These are phyloP conservation scores for Agelas oroides DNA, from an alignment of 37 sponge, comb jelly and placozoan species.

Conservation along the genomic window DNA sequence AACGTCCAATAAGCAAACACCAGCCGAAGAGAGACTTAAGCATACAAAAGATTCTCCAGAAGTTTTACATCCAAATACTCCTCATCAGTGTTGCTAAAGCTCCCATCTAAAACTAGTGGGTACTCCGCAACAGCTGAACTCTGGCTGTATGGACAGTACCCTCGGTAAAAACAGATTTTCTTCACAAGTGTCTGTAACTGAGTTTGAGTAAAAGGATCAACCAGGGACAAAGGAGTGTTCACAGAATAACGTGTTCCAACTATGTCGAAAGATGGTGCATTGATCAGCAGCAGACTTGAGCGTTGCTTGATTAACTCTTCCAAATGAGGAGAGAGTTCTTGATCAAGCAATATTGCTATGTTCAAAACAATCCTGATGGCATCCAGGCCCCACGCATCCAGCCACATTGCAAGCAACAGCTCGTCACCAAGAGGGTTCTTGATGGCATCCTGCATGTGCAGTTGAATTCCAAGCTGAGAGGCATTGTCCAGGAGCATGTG, in stretches of 20 bases:
- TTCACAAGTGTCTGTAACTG: background rate
- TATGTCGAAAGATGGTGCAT: slow-evolving; percentile 47
- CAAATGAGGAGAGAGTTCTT: background rate
- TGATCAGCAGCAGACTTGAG: slow-evolving; percentile 30
- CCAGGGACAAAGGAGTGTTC: slow-evolving; percentile 15
- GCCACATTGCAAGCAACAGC: slow-evolving; percentile 10
- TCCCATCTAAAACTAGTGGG: too few relatives aligned
- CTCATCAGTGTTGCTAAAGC: too few relatives aligned
- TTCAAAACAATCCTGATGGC: slow-evolving; percentile 29
- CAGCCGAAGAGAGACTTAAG: too few relatives aligned
- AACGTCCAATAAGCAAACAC: too few relatives aligned
- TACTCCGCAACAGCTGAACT: too few relatives aligned
- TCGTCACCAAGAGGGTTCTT: slow-evolving; percentile 42
- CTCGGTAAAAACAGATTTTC: slow-evolving; percentile 22
- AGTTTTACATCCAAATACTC: too few relatives aligned
- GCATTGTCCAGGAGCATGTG: slow-evolving; percentile 20
- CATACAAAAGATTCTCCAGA: too few relatives aligned
- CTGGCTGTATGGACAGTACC: slow-evolving; percentile 34
- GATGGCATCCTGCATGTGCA: slow-evolving; percentile 58
- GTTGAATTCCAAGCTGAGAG: slow-evolving; percentile 12
- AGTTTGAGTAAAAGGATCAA: background rate
- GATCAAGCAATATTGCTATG: slow-evolving; percentile 3
- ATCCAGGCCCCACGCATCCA: slow-evolving; percentile 9
- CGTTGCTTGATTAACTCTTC: slow-evolving; percentile 5
- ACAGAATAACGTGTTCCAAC: slow-evolving; percentile 21